Percentiles rank a stretch among this genome's conserved stretches.
phyloP scores from a whole-genome alignment of 2,888 invertebrate species.

The Machimus atricapillus region DNA sequence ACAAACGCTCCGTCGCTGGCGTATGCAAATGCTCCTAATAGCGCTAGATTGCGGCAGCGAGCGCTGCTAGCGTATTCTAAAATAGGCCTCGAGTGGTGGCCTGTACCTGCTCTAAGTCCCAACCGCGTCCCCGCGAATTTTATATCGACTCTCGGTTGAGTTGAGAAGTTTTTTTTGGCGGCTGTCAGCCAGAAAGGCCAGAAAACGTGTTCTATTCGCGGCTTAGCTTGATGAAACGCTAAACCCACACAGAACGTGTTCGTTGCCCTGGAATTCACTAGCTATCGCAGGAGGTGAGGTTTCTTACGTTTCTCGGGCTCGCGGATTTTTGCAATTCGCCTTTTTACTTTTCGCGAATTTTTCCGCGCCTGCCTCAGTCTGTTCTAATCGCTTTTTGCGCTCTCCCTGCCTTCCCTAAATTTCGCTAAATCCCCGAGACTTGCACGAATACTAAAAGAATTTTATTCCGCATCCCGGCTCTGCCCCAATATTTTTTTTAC shows the following conservation, averaged over 20 bases:
- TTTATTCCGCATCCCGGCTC: not conserved
- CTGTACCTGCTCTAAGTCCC: not conserved
- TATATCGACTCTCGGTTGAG: slow-evolving; percentile 7
- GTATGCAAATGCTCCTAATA: not conserved
- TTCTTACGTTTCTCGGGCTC: not conserved
- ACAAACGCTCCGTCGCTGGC: not conserved
- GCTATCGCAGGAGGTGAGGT: slow-evolving; percentile 3
- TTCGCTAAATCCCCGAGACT: not conserved
- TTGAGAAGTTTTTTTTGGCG: slow-evolving; percentile 30
- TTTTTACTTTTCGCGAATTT: slow-evolving; percentile 22
- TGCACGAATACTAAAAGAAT: not conserved
- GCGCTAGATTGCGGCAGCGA: not conserved
- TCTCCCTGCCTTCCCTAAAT: not conserved
- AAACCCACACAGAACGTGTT: slow-evolving; percentile 43
- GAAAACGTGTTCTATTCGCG: slow-evolving; percentile 43
- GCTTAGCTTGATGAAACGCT: slow-evolving; percentile 25
- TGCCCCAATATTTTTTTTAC: not conserved
- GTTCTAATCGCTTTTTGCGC: not conserved
- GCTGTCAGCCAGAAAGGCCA: slow-evolving; percentile 25
- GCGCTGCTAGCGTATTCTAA: slow-evolving; percentile 6
- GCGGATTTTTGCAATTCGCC: not conserved
- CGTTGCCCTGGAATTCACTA: slow-evolving; percentile 37
- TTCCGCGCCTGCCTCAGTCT: not conserved
- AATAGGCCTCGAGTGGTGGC: not conserved
- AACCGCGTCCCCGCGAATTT: not conserved